Percentiles rank a stretch among this genome's conserved stretches.
Conservation (phyloP, 2,113 vertebrate species). For the Heliornis fulica region DNA sequence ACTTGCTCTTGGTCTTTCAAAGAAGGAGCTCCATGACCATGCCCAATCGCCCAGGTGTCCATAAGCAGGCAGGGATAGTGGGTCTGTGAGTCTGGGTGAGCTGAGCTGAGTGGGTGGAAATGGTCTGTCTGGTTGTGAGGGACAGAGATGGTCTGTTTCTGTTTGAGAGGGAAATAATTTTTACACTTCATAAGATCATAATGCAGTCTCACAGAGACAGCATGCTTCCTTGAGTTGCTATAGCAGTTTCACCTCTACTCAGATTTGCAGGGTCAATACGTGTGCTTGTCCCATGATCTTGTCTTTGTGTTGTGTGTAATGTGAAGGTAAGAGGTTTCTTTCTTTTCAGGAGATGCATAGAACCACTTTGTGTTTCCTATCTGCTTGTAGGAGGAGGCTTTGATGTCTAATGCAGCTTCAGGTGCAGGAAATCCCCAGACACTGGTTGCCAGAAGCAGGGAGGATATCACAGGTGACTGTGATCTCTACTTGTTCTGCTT, state of each 20-base stretch:
- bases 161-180: not conserved
- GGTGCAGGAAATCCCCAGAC: not conserved
- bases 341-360: not conserved
- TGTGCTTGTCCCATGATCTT: not conserved
- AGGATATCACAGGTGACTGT: not conserved
- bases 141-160: not conserved
- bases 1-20: not conserved
- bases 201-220: not conserved
- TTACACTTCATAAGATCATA: not conserved
- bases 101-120: not conserved
- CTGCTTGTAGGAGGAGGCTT: not conserved
- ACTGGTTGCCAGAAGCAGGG: not conserved
- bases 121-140: not conserved
- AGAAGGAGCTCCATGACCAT: rapidly evolving
- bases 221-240: not conserved
- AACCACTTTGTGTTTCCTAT: not conserved
- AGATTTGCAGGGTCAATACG: not conserved
- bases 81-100: not conserved
- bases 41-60: not conserved
- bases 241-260: not conserved
- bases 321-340: not conserved
- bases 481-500: not conserved
- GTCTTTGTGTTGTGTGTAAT: not conserved
- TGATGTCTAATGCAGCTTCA: not conserved
- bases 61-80: rapidly evolving